Conservation (phyloP, 2,113 vertebrate genomes). For the Heptranchias perlo region DNA sequence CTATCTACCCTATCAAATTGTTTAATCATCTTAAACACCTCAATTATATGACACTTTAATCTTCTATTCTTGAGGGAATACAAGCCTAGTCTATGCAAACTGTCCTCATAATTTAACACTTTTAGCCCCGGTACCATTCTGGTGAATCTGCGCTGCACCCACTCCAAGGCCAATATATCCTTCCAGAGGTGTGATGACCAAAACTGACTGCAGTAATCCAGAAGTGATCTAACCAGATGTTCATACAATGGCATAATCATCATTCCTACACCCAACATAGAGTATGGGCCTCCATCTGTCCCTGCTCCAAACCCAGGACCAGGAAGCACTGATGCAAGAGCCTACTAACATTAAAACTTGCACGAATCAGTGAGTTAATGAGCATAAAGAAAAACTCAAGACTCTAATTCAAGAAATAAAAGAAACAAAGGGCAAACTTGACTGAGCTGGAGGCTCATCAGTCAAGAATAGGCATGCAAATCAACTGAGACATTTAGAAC, state of each 20-base stretch:
- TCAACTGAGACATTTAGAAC: neutral
- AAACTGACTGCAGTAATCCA: neutral
- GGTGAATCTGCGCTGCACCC: neutral
- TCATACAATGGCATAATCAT: neutral
- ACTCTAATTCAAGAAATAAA: neutral
- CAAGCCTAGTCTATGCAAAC: neutral
- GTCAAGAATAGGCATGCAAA: neutral
- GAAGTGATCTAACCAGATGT: neutral
- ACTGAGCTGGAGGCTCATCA: neutral
- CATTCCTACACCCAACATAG: neutral
- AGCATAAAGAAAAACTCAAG: neutral
- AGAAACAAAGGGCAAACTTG: neutral
- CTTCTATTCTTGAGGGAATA: too few relatives aligned
- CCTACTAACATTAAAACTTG: neutral
- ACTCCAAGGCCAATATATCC: neutral
- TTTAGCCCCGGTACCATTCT: neutral
- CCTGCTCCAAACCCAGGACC: neutral
- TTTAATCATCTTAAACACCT: neutral
- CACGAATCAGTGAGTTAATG: conserved; percentile 4
- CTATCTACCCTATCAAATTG: neutral
- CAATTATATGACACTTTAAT: neutral
- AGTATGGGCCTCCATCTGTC: neutral
- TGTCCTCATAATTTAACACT: neutral
- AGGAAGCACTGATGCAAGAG: neutral
- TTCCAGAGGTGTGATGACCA: neutral